Evolutionary conservation across 2,113 vertebrate species (phyloP).

Genomic region (Egretta garzetta): DNA sequence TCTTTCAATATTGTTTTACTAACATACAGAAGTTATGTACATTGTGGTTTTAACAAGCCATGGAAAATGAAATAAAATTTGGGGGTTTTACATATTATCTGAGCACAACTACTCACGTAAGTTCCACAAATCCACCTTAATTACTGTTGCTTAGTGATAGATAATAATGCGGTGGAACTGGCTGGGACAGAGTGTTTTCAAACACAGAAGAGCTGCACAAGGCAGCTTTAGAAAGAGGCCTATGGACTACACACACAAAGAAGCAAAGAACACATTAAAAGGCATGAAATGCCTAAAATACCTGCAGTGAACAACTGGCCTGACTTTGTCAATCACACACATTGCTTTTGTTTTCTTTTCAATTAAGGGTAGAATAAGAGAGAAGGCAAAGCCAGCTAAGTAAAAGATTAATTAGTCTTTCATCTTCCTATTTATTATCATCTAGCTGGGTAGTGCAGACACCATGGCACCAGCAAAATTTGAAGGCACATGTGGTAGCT

Average conservation of each 20-base stretch:
- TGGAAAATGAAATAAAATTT: background rate
- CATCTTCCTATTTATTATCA: background rate
- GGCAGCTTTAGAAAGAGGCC: background rate
- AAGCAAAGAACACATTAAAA: background rate
- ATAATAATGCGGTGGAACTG: background rate
- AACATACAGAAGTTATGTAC: background rate
- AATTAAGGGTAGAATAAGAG: background rate
- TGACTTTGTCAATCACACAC: background rate
- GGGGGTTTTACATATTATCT: rapidly evolving
- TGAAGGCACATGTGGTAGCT: background rate
- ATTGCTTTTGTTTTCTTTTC: background rate
- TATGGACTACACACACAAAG: background rate
- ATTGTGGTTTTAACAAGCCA: background rate
- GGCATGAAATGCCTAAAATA: background rate
- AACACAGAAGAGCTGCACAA: background rate
- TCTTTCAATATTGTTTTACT: background rate
- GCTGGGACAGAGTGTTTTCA: background rate
- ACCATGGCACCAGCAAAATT: background rate
- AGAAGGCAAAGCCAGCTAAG: background rate
- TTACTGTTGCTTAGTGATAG: background rate
- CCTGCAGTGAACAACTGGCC: background rate
- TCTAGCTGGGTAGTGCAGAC: background rate
- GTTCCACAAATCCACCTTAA: background rate
- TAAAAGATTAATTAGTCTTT: background rate
- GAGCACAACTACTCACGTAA: background rate